These are phyloP conservation scores for Callopanchax toddi DNA, from an alignment of 2,113 vertebrate genomes.

Conservation along the genomic window DNA sequence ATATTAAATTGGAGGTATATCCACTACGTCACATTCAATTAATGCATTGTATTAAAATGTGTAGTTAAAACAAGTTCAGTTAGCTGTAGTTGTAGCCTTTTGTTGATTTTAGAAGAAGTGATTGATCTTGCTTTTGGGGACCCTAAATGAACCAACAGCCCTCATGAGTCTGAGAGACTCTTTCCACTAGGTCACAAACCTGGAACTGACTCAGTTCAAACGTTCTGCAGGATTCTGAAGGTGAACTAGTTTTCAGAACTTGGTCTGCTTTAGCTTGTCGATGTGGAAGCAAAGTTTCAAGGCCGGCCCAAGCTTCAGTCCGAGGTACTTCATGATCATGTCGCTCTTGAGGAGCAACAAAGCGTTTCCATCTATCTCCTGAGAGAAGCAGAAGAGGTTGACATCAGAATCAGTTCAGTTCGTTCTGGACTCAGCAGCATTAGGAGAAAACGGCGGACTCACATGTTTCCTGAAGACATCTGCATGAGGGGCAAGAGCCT, in stretches of 20 bases:
- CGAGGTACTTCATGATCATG: slow-evolving; percentile 97
- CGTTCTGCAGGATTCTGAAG: slow-evolving; percentile 17
- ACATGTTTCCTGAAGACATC: slow-evolving; percentile 95
- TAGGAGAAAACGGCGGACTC: slow-evolving; percentile 37
- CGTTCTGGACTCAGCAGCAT: not conserved
- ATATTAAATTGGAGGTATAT: too few species aligned
- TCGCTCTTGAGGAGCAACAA: slow-evolving; percentile 92
- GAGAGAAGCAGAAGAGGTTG: slow-evolving; percentile 39
- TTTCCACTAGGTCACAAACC: slow-evolving; percentile 17
- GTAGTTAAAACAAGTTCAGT: too few species aligned
- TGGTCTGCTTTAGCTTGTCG: slow-evolving; percentile 93
- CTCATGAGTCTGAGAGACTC: not conserved
- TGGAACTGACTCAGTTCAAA: slow-evolving; percentile 5
- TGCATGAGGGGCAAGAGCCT: slow-evolving; percentile 90
- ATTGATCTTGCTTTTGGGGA: not conserved
- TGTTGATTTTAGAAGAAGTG: not conserved
- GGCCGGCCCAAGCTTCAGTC: slow-evolving; percentile 93
- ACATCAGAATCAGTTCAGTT: not conserved
- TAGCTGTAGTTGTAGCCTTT: not conserved
- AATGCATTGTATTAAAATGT: not conserved
- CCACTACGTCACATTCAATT: too few species aligned
- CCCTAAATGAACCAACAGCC: not conserved
- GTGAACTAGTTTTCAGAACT: slow-evolving; percentile 80
- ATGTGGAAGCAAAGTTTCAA: slow-evolving; percentile 97
- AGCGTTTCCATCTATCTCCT: slow-evolving; percentile 97